A percentile compares a stretch with the other conserved stretches of the same genome.
Evolutionary conservation across 2,888 invertebrate genomes (phyloP).

Genomic region (Buathra laborator): DNA sequence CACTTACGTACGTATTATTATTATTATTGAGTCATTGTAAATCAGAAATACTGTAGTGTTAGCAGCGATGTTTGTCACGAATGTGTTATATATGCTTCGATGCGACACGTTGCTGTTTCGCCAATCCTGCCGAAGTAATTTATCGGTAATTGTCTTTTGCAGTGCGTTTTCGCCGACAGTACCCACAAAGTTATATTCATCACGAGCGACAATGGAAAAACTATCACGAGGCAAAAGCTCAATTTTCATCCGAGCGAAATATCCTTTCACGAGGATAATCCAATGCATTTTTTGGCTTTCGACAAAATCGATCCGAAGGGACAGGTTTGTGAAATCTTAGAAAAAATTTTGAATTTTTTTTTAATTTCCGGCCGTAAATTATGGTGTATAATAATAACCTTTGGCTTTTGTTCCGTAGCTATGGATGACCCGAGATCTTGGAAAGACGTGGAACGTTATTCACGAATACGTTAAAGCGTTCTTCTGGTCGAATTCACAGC

Average conservation of each 20-base stretch:
- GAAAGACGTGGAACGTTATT: slow-evolving; percentile 89
- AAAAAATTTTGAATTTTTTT: neutral
- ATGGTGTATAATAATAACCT: neutral
- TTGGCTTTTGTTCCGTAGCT: slow-evolving; percentile 86
- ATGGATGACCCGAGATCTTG: slow-evolving; percentile 92
- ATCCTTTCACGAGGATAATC: slow-evolving; percentile 90
- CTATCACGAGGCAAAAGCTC: slow-evolving; percentile 88
- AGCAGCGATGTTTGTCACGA: neutral
- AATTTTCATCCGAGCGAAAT: slow-evolving; percentile 93
- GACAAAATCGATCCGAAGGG: slow-evolving; percentile 90
- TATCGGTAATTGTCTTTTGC: slow-evolving; percentile 79
- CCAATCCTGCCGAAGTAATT: slow-evolving; percentile 36
- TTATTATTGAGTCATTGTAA: neutral
- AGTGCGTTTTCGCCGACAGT: slow-evolving; percentile 95
- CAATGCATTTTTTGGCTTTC: slow-evolving; percentile 90
- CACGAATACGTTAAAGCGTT: slow-evolving; percentile 92
- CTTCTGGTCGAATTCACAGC: slow-evolving; percentile 88
- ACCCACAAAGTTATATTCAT: slow-evolving; percentile 91
- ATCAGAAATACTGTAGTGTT: too few relatives aligned
- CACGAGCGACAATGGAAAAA: slow-evolving; percentile 91
- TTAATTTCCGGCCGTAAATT: neutral
- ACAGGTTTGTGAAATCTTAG: slow-evolving; percentile 85
- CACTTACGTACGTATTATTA: slow-evolving; percentile 89
- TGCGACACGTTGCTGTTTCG: slow-evolving; percentile 34
- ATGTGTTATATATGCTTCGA: neutral